These are phyloP conservation scores for Macaria liturata DNA, from an alignment of 2,888 invertebrate genomes.

Conservation along the genomic window DNA sequence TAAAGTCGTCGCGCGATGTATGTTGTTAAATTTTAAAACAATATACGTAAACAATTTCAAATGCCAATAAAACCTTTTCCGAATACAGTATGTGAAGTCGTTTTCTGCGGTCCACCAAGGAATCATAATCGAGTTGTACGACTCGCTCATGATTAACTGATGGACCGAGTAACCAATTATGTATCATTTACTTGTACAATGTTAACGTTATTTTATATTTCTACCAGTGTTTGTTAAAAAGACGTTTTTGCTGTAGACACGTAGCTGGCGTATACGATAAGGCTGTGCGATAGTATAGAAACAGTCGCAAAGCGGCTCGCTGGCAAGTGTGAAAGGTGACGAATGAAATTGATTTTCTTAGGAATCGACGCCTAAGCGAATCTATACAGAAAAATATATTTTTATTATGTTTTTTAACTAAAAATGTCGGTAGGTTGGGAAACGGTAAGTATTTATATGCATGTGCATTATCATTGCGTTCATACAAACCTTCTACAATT, in stretches of 20 bases:
- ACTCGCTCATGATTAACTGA: too few relatives aligned
- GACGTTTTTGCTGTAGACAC: slow-evolving; percentile 27
- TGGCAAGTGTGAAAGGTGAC: slow-evolving; percentile 70
- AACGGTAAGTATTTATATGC: slow-evolving; percentile 38
- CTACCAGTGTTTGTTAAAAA: background rate
- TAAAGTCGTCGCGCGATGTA: too few relatives aligned
- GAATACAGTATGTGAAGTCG: too few relatives aligned
- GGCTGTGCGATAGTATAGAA: slow-evolving; percentile 36
- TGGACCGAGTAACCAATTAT: too few relatives aligned
- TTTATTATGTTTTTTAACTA: background rate
- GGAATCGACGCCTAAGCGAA: slow-evolving; percentile 34
- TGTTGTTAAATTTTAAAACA: too few relatives aligned
- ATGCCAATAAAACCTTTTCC: too few relatives aligned
- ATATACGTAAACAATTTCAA: too few relatives aligned
- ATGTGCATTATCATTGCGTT: slow-evolving; percentile 45
- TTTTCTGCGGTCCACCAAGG: too few relatives aligned
- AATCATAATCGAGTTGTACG: too few relatives aligned
- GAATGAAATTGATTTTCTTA: slow-evolving; percentile 57
- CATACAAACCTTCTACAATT: slow-evolving; percentile 9
- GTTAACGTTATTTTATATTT: too few relatives aligned
- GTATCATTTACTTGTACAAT: too few relatives aligned
- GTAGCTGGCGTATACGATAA: slow-evolving; percentile 51
- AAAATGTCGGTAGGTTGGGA: slow-evolving; percentile 19
- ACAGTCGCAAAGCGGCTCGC: slow-evolving; percentile 51
- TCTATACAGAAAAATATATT: slow-evolving; percentile 31